Percentiles rank a stretch among this genome's conserved stretches.
Evolutionary conservation across 2,888 invertebrate genomes (phyloP).

Genomic region (Diadegma fenestrale): DNA sequence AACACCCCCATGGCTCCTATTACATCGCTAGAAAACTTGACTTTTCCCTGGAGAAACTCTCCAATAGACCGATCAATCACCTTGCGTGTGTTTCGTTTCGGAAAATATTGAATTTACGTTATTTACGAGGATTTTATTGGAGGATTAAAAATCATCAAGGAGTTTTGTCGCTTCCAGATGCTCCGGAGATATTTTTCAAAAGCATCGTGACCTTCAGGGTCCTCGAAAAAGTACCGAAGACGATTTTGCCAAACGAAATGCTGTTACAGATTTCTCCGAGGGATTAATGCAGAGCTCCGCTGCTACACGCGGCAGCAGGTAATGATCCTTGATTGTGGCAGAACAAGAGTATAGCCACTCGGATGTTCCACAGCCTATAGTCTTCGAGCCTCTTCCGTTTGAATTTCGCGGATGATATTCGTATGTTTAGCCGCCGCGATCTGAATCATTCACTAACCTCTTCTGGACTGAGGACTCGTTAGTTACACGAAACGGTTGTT

Average conservation of each 20-base stretch:
- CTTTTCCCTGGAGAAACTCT: background rate
- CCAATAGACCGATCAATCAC: conserved; percentile 24
- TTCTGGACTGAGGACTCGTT: conserved; percentile 29
- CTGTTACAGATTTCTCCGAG: conserved; percentile 10
- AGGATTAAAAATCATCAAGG: background rate
- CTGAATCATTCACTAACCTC: conserved; percentile 30
- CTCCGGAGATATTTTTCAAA: background rate
- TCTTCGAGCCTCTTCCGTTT: conserved; percentile 53
- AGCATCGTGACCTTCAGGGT: background rate
- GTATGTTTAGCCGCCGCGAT: conserved; percentile 16
- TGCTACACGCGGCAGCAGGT: conserved; percentile 46
- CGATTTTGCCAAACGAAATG: background rate
- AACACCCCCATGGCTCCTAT: background rate
- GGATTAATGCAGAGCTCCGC: conserved; percentile 50
- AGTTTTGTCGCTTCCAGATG: background rate
- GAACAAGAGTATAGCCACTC: conserved; percentile 29
- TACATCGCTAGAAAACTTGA: conserved; percentile 15
- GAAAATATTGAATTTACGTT: background rate
- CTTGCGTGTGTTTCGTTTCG: background rate
- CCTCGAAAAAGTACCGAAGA: background rate
- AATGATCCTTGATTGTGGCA: conserved; percentile 54
- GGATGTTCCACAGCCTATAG: conserved; percentile 23
- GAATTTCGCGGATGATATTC: conserved; percentile 31
- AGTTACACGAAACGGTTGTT: conserved; percentile 59
- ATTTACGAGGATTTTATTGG: background rate